Conservation (phyloP, 2,888 invertebrate species). For the Caenorhabditis zanzibari region DNA sequence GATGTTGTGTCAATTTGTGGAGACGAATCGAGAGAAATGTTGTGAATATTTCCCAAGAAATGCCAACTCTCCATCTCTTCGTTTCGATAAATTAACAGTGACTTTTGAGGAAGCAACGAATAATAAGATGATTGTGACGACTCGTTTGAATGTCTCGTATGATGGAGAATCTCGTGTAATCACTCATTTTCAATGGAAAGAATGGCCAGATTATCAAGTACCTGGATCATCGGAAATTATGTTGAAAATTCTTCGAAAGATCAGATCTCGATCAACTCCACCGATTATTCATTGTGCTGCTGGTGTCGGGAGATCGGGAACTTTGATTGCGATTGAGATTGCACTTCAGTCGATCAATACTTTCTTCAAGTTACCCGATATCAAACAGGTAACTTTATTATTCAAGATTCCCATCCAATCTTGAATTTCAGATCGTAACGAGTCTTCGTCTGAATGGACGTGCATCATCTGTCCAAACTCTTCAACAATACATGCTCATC, state of each 20-base stretch:
- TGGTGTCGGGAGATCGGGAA: slow-evolving; percentile 65
- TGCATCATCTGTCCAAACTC: slow-evolving; percentile 62
- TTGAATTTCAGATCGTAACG: slow-evolving; percentile 58
- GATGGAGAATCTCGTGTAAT: slow-evolving; percentile 43
- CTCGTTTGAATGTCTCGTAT: slow-evolving; percentile 42
- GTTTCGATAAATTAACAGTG: slow-evolving; percentile 47
- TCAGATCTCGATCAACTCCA: slow-evolving; percentile 42
- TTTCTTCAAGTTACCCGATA: slow-evolving; percentile 42
- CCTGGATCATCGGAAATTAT: slow-evolving; percentile 63
- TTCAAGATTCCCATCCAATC: too few species aligned
- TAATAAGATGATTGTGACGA: slow-evolving; percentile 44
- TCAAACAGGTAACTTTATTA: slow-evolving; percentile 47
- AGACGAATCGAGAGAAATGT: slow-evolving; percentile 64
- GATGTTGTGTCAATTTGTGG: slow-evolving; percentile 67
- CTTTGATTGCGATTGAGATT: slow-evolving; percentile 60
- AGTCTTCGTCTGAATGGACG: slow-evolving; percentile 52
- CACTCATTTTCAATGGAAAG: slow-evolving; percentile 65
- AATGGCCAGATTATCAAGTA: slow-evolving; percentile 67
- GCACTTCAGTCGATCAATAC: slow-evolving; percentile 55
- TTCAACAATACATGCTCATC: slow-evolving; percentile 68
- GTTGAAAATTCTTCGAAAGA: slow-evolving; percentile 55
- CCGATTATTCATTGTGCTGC: slow-evolving; percentile 67
- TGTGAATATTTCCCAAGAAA: slow-evolving; percentile 66
- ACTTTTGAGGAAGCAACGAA: slow-evolving; percentile 48
- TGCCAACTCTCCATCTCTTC: slow-evolving; percentile 14